These are phyloP conservation scores for Acrobasis repandana DNA, from an alignment of 2,888 invertebrate species.

Conservation along the genomic window DNA sequence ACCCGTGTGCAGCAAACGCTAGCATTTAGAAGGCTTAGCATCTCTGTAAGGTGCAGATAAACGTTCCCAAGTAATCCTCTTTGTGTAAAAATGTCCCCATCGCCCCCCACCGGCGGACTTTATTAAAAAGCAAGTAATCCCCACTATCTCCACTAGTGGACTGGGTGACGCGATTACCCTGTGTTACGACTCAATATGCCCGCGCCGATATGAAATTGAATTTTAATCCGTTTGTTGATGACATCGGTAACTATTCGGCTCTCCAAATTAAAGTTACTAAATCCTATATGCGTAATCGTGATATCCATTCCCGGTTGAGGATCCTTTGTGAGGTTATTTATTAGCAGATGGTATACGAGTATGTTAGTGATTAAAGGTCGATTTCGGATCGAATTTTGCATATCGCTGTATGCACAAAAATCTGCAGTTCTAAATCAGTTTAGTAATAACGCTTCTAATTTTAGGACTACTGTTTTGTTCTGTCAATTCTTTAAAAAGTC, in stretches of 20 bases:
- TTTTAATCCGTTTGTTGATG: slow-evolving; percentile 69
- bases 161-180: slow-evolving; percentile 80
- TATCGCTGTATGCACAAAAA: too few relatives aligned
- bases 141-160: slow-evolving; percentile 79
- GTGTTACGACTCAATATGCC: slow-evolving; percentile 77
- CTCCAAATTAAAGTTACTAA: slow-evolving; percentile 30
- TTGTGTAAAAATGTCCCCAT: slow-evolving; percentile 81
- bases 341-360: background rate
- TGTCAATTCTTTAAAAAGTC: too few relatives aligned
- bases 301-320: background rate
- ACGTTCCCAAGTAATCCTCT: slow-evolving; percentile 79
- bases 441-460: too few relatives aligned
- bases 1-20: slow-evolving; percentile 63
- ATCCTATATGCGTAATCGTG: slow-evolving; percentile 20
- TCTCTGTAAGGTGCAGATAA: slow-evolving; percentile 81
- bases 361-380: background rate
- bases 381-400: background rate
- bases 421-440: too few relatives aligned
- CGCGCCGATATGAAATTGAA: slow-evolving; percentile 75
- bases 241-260: slow-evolving; percentile 38
- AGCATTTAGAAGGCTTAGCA: slow-evolving; percentile 77
- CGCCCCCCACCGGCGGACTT: slow-evolving; percentile 71
- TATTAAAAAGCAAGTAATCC: slow-evolving; percentile 82
- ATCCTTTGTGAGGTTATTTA: background rate
- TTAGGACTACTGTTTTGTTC: too few relatives aligned